These are phyloP conservation scores for Felis catus DNA, from an alignment of 2,113 vertebrate species.

Conservation along the genomic window F.catus_Fca126_mat1.0 CM031419.1:174088501-174089000, in stretches of 20 bases:
- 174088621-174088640: neutral
- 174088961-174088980: slow-evolving; percentile 30
- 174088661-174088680: slow-evolving; percentile 44
- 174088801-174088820: neutral
- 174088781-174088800: neutral
- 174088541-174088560: slow-evolving; percentile 52
- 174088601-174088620: neutral
- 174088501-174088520: slow-evolving; percentile 46
- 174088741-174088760: neutral
- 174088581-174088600: slow-evolving; percentile 66
- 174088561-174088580: slow-evolving; percentile 64
- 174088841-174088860: slow-evolving; percentile 38
- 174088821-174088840: neutral
- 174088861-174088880: slow-evolving; percentile 6
- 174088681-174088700: neutral
- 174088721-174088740: neutral
- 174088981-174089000: neutral
- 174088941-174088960: neutral
- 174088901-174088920: neutral
- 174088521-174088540: slow-evolving; percentile 46
- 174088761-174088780: slow-evolving; percentile 26
- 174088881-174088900: slow-evolving; percentile 1
- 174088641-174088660: neutral
- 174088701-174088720: slow-evolving; percentile 39
- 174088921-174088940: neutral